These are phyloP conservation scores for Bombus polaris DNA, from an alignment of 1,140 invertebrate species.

Conservation along the genomic window DNA sequence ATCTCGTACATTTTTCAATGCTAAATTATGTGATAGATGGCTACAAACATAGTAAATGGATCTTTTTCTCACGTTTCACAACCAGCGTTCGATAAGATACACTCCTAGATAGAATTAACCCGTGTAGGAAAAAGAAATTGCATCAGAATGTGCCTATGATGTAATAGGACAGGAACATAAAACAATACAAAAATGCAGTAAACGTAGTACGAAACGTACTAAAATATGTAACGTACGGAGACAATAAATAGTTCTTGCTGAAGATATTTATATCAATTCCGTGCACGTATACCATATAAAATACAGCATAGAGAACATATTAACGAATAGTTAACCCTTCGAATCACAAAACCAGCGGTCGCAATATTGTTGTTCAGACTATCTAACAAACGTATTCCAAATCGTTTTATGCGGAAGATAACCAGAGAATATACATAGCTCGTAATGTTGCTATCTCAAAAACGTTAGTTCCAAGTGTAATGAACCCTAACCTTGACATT, in stretches of 20 bases:
- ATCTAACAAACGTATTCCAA: neutral
- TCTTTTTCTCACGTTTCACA: neutral
- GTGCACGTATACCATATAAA: neutral
- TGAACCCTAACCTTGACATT: constrained; percentile 23
- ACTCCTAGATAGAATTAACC: neutral
- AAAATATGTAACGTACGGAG: too few species aligned
- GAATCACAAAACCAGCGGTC: neutral
- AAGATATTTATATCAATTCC: constrained; percentile 10
- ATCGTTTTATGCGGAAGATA: neutral
- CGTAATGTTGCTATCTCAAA: neutral
- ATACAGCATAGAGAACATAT: neutral
- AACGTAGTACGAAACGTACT: too few species aligned
- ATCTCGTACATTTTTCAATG: neutral
- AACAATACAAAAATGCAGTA: too few species aligned
- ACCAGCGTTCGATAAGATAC: neutral
- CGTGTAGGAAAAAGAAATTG: too few species aligned
- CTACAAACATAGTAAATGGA: too few species aligned
- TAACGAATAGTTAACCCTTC: neutral
- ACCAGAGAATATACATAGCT: neutral
- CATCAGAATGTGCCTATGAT: neutral
- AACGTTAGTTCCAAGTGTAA: neutral
- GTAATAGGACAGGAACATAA: neutral
- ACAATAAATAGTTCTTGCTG: neutral
- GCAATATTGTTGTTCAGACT: neutral
- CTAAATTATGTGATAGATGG: neutral